Conservation (phyloP, 2,888 invertebrate species). For the Synergus itoensis region DNA sequence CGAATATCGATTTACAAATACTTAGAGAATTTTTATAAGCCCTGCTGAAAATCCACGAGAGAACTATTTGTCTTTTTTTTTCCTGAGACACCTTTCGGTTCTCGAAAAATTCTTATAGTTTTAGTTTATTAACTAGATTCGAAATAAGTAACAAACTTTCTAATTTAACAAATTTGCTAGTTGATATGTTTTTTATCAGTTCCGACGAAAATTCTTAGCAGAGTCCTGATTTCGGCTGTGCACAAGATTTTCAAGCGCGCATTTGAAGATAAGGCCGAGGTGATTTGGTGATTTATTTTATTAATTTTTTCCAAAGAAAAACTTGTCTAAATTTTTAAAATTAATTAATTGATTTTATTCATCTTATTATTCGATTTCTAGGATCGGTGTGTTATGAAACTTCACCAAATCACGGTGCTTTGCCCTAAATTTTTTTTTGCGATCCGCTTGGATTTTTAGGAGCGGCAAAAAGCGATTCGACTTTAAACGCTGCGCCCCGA, state of each 20-base stretch:
- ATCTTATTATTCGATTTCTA: background rate
- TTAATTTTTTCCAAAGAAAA: background rate
- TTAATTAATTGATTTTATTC: background rate
- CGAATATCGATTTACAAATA: constrained; percentile 32
- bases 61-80: constrained; percentile 40
- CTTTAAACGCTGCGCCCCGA: constrained; percentile 37
- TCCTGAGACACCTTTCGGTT: constrained; percentile 39
- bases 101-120: constrained; percentile 44
- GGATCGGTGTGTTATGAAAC: background rate
- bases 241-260: constrained; percentile 10
- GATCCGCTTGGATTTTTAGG: constrained; percentile 8
- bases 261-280: constrained; percentile 14
- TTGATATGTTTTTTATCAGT: constrained; percentile 39
- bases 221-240: constrained; percentile 28
- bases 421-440: constrained; percentile 17
- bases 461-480: constrained; percentile 34
- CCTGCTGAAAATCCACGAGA: constrained; percentile 32
- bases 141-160: constrained; percentile 37
- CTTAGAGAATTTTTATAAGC: constrained; percentile 18
- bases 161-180: constrained; percentile 42
- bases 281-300: constrained; percentile 8
- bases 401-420: constrained; percentile 11
- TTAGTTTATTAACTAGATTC: constrained; percentile 43
- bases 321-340: background rate
- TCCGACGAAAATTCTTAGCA: constrained; percentile 32